These are phyloP conservation scores for Leptopilina clavipes DNA, from an alignment of 1,140 invertebrate species.

Conservation along the genomic window DNA sequence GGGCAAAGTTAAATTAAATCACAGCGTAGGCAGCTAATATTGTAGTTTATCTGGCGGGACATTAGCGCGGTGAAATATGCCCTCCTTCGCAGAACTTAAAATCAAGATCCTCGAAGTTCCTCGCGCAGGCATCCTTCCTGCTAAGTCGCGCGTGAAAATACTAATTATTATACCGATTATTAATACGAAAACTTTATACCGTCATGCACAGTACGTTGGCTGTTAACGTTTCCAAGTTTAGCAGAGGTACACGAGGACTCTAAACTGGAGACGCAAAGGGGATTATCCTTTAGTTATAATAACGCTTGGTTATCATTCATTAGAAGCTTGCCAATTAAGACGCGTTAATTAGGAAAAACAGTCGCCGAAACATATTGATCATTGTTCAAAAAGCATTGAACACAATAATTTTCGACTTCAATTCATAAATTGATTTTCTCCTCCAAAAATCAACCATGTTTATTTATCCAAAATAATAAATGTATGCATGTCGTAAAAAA, in stretches of 20 bases:
- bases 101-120: constrained; percentile 73
- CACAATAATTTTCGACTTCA: background rate
- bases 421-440: background rate
- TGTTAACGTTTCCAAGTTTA: constrained; percentile 63
- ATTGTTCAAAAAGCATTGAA: background rate
- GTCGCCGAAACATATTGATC: background rate
- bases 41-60: constrained; percentile 74
- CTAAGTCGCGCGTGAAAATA: constrained; percentile 75
- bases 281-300: constrained; percentile 50
- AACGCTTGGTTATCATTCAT: constrained; percentile 42
- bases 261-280: constrained; percentile 41
- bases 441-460: background rate
- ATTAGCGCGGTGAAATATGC: constrained; percentile 74
- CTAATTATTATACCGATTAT: constrained; percentile 76
- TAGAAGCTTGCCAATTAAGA: constrained; percentile 43
- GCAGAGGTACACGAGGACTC: constrained; percentile 44
- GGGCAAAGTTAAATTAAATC: constrained; percentile 76
- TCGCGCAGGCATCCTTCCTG: constrained; percentile 66
- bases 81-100: constrained; percentile 73
- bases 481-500: background rate
- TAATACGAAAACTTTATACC: constrained; percentile 73
- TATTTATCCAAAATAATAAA: background rate
- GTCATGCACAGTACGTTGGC: constrained; percentile 48
- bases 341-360: constrained; percentile 36
- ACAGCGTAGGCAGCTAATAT: constrained; percentile 73